A percentile compares a stretch with the other conserved stretches of the same genome.
These are phyloP conservation scores for Silurus glanis DNA, from an alignment of 2,113 vertebrate genomes.

Conservation along the genomic window DNA sequence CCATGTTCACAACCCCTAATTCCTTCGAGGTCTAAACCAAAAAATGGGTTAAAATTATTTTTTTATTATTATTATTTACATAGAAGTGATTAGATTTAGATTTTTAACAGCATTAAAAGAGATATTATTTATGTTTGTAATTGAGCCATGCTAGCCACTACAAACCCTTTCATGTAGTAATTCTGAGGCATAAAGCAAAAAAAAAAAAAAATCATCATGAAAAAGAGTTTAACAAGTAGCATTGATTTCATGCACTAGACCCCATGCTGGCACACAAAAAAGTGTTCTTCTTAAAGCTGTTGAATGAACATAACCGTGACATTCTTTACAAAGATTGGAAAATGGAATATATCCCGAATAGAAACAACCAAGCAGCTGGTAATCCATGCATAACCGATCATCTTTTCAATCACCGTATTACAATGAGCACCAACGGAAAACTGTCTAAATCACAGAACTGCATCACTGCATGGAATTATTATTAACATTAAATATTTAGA, in stretches of 20 bases:
- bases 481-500: not conserved
- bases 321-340: conserved; percentile 18
- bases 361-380: not conserved
- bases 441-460: not conserved
- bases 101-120: not conserved
- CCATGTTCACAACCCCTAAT: not conserved
- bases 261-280: conserved; percentile 27
- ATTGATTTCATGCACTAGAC: conserved; percentile 47
- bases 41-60: not conserved
- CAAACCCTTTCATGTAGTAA: not conserved
- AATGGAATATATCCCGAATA: conserved; percentile 9
- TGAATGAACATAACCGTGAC: conserved; percentile 9
- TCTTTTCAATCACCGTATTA: conserved; percentile 25
- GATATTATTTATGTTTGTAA: not conserved
- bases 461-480: not conserved
- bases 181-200: not conserved
- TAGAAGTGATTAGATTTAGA: not conserved
- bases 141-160: not conserved
- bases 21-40: not conserved
- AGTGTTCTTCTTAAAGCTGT: not conserved
- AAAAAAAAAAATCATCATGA: not conserved
- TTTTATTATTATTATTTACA: not conserved
- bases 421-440: not conserved
- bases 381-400: conserved; percentile 36
- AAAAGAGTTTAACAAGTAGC: conserved; percentile 35